A percentile compares a stretch with the other conserved stretches of the same genome.
Conservation (phyloP, 2,888 invertebrate species). For the Argynnis bischoffii region DNA sequence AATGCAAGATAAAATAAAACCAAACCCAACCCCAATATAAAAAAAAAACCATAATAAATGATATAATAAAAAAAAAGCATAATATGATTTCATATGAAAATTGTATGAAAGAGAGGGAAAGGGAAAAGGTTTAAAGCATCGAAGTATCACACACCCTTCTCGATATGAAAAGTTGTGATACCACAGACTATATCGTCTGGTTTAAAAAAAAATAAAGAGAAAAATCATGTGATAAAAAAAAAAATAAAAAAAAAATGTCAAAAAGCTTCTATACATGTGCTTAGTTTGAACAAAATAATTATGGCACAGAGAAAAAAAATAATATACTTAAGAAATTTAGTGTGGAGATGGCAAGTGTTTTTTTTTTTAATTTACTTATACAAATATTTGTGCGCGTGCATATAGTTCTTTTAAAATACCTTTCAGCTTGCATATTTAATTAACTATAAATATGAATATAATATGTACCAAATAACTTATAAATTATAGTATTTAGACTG, state of each 20-base stretch:
- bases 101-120: constrained; percentile 19
- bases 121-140: constrained; percentile 32
- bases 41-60: background rate
- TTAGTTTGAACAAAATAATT: too few relatives aligned
- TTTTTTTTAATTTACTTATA: too few relatives aligned
- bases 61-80: background rate
- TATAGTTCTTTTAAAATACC: too few relatives aligned
- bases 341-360: too few relatives aligned
- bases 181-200: constrained; percentile 30
- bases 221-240: background rate
- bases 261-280: background rate
- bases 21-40: background rate
- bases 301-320: too few relatives aligned
- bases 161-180: constrained; percentile 43
- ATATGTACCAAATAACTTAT: too few relatives aligned
- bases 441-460: too few relatives aligned
- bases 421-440: too few relatives aligned
- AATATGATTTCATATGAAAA: constrained; percentile 15
- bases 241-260: background rate
- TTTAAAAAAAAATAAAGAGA: constrained; percentile 8
- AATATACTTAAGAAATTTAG: too few relatives aligned
- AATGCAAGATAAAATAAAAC: too few relatives aligned
- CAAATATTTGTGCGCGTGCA: too few relatives aligned
- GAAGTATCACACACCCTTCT: constrained; percentile 40
- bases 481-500: too few relatives aligned